These are phyloP conservation scores for Polyommatus icarus DNA, from an alignment of 2,888 invertebrate species.

Conservation along the genomic window DNA sequence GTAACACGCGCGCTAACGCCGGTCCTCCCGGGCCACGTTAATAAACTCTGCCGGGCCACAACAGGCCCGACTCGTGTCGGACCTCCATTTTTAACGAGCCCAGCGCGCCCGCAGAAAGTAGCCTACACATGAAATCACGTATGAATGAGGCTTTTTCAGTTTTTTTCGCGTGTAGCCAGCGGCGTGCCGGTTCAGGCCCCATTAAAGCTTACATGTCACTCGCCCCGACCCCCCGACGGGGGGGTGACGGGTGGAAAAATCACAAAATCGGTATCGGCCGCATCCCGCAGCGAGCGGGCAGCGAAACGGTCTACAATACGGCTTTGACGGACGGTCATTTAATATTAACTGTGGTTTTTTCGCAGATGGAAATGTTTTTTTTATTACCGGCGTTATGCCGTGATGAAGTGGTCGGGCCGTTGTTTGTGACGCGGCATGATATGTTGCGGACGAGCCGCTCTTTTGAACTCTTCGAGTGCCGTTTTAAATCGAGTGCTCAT, in stretches of 20 bases:
- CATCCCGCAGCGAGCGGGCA: conserved; percentile 64
- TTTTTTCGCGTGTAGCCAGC: conserved; percentile 75
- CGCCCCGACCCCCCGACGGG: conserved; percentile 51
- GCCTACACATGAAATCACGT: conserved; percentile 80
- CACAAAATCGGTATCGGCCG: conserved; percentile 77
- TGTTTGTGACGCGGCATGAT: conserved; percentile 76
- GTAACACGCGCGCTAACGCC: conserved; percentile 58
- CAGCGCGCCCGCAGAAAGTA: conserved; percentile 76
- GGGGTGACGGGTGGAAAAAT: conserved; percentile 61
- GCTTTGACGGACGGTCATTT: conserved; percentile 80
- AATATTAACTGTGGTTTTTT: conserved; percentile 80
- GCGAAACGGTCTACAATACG: conserved; percentile 71
- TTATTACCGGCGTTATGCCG: conserved; percentile 70
- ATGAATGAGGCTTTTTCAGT: conserved; percentile 78
- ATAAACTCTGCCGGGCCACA: conserved; percentile 75
- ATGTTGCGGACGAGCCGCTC: conserved; percentile 67
- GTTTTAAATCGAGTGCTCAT: conserved; percentile 60
- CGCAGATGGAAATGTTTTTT: conserved; percentile 79
- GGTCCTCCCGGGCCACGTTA: conserved; percentile 62
- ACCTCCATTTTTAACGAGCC: conserved; percentile 78
- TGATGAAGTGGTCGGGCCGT: conserved; percentile 74
- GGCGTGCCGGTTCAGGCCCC: conserved; percentile 70
- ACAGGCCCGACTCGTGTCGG: conserved; percentile 69
- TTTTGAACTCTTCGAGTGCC: conserved; percentile 66
- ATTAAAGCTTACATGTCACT: conserved; percentile 80